These are phyloP conservation scores for Drosophila ezoana DNA, from an alignment of 2,888 invertebrate species.

Conservation along the genomic window DNA sequence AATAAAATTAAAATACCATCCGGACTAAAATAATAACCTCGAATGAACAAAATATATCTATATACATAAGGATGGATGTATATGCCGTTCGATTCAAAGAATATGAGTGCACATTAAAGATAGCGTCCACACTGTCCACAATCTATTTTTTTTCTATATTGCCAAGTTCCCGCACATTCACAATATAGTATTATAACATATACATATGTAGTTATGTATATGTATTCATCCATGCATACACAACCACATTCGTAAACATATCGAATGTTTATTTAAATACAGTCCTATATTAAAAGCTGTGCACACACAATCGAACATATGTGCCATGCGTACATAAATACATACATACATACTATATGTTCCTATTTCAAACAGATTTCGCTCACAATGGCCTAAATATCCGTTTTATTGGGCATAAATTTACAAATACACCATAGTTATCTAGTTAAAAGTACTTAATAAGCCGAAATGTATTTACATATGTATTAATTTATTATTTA, in stretches of 20 bases:
- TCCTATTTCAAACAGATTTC: constrained; percentile 3
- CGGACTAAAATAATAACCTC: constrained; percentile 56
- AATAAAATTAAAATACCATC: constrained; percentile 50
- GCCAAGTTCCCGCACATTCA: constrained; percentile 30
- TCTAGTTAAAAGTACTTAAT: no score
- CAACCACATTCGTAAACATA: background rate
- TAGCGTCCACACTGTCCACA: constrained; percentile 72
- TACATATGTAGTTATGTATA: background rate
- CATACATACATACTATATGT: background rate
- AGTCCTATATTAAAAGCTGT: constrained; percentile 29
- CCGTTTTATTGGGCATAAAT: background rate
- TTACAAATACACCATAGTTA: no score
- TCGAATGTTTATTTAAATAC: constrained; percentile 20
- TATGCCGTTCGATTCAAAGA: constrained; percentile 37
- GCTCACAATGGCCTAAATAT: constrained; percentile 7
- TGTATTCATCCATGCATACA: background rate
- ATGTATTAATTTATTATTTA: no score
- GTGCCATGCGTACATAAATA: background rate
- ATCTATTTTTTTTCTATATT: constrained; percentile 47
- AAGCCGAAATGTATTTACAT: no score
- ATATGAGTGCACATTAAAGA: constrained; percentile 68
- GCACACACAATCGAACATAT: background rate
- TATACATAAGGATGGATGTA: constrained; percentile 15
- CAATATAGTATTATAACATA: constrained; percentile 26
- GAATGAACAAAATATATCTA: constrained; percentile 39